Evolutionary conservation across 2,797 vertebrate species (phyloP).

Genomic region (Sebastes minor): DNA sequence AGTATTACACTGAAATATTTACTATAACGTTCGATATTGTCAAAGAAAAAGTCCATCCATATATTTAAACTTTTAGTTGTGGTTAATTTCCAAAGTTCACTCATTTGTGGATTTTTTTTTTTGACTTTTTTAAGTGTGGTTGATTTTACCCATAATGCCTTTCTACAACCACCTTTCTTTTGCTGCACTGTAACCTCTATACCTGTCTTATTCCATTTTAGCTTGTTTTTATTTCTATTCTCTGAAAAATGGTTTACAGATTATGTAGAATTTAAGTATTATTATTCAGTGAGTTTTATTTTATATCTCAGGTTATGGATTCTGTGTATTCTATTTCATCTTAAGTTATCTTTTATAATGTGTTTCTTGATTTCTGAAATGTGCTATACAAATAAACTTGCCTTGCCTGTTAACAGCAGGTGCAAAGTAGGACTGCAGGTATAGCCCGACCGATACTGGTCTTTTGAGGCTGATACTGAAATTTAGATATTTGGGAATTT

Average conservation of each 20-base stretch:
- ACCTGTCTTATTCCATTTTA: no score
- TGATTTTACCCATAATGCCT: neutral
- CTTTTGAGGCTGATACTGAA: neutral
- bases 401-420: neutral
- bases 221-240: no score
- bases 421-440: neutral
- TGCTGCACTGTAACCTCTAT: no score
- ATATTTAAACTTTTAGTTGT: no score
- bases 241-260: no score
- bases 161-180: neutral
- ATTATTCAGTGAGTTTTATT: no score
- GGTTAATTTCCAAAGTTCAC: accelerated
- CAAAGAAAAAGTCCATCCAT: constrained; percentile 37
- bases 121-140: neutral
- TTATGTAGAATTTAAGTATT: no score
- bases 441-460: neutral
- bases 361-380: no score
- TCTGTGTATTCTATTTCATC: no score
- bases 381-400: neutral
- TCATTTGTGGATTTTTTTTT: neutral
- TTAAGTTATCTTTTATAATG: no score
- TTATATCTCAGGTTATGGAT: no score
- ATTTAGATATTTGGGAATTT: neutral
- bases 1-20: neutral
- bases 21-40: neutral